Base-by-base conservation (phyloP, 2,888 invertebrate genomes). In the Lottia gigantea region DNA sequence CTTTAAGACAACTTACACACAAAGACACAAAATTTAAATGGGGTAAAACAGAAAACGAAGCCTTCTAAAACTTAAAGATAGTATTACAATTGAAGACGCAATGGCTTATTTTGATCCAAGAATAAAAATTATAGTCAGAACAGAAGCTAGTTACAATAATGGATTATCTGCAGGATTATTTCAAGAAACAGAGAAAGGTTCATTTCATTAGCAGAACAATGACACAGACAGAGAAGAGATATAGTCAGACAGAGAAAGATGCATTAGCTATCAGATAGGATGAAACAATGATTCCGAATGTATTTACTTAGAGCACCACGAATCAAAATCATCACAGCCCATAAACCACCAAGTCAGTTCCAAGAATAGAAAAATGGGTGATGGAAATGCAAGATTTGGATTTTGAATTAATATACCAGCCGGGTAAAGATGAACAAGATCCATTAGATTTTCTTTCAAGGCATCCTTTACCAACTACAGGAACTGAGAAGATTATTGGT, bases 241-340 rank as follows among this genome's bases (percentile, higher is more conserved):
- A 71, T 31, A 70, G 70, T 23, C 70, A 70, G 25, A 75, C 67
- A 19, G 63, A 70, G 31, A 70, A 66, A 64, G 67, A 69, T 16
- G 66, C 68, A 23, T 40, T 72, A n/a, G 65, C 70, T n/a, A 66
- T 71, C 11, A 67, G 31, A 65, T 68, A 6, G 71, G 71, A 66
- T 68, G 46, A 70, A 68, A 47, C 46, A 46, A 14, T 15, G 71
- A 47, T 70, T 74, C 46, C 25, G 68, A 25, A 74, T 71, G 25
- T 72, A 76, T 63, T 46, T 74, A 40, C 55, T 73, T 40, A 73
- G 76, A 63, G 73, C 76, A 23, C 73, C 74, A 19, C 73, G 55
- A 47, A 67, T 71, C 46, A 71, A 67, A 19, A 73, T 73, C 40
- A 71, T 72, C 11, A 74, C 76, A 19, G 68, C 66, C 2, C 72